These are phyloP conservation scores for Drosophila macrospina DNA, from an alignment of 2,888 invertebrate genomes.

Conservation along the genomic window DNA sequence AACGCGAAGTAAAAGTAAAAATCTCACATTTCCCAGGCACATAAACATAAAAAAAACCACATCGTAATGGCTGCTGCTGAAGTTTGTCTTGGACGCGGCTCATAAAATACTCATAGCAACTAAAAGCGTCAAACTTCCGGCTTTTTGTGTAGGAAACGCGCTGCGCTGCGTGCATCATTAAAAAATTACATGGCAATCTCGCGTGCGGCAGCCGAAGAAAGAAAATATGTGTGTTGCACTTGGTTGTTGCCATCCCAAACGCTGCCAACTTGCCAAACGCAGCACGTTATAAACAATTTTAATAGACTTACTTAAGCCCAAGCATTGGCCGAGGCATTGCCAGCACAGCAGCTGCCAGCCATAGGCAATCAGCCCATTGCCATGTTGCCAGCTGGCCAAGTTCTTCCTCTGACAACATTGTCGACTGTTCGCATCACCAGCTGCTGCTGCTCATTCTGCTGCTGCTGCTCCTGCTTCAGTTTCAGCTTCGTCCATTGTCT, in stretches of 20 bases:
- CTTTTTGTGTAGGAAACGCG: conserved; percentile 61
- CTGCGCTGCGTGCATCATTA: conserved; percentile 71
- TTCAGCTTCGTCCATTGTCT: conserved; percentile 53
- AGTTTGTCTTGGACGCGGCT: conserved; percentile 39
- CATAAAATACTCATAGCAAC: conserved; percentile 71
- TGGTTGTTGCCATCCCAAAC: conserved; percentile 40
- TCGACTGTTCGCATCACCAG: conserved; percentile 35
- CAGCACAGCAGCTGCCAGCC: conserved; percentile 14
- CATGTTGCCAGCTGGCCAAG: conserved; percentile 2
- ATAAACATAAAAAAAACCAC: conserved; percentile 75
- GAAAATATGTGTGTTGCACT: conserved; percentile 53
- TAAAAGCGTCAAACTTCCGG: conserved; percentile 81
- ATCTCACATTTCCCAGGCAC: conserved; percentile 74
- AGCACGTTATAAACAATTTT: conserved; percentile 75
- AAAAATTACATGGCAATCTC: conserved; percentile 65
- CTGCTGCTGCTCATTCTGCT: no score
- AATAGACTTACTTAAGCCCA: conserved; percentile 80
- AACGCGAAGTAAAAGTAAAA: conserved; percentile 49
- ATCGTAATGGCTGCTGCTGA: conserved; percentile 41
- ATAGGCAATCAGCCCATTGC: neutral
- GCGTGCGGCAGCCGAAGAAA: conserved; percentile 40
- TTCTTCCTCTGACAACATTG: conserved; percentile 63
- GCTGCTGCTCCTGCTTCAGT: conserved; percentile 9
- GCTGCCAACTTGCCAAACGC: conserved; percentile 40
- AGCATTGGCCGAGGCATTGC: conserved; percentile 55